These are phyloP conservation scores for Mastomys coucha DNA, from an alignment of 2,113 vertebrate genomes.

Conservation along the genomic window DNA sequence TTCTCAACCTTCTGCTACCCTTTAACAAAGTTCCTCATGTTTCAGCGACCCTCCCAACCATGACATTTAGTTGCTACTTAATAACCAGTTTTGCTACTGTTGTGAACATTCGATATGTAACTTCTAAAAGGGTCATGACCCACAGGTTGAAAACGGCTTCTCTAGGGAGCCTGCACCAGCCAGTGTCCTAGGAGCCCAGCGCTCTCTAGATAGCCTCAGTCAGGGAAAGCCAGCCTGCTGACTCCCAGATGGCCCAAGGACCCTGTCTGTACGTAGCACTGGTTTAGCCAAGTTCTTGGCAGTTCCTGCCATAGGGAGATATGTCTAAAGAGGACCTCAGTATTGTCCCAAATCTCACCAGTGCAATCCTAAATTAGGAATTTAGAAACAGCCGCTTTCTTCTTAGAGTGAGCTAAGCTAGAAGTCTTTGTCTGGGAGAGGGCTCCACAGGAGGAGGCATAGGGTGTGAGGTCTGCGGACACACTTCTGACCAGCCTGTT, in stretches of 20 bases:
- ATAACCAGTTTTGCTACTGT: not conserved
- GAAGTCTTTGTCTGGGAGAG: too few relatives aligned
- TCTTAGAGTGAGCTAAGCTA: not conserved
- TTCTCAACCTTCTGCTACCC: not conserved
- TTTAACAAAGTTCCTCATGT: not conserved
- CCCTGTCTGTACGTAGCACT: not conserved
- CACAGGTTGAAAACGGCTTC: not conserved
- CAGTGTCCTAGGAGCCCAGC: not conserved
- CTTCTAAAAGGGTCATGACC: not conserved
- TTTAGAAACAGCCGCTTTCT: not conserved
- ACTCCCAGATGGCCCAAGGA: too few relatives aligned
- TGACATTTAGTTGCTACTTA: not conserved
- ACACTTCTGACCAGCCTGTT: not conserved
- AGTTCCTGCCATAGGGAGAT: not conserved
- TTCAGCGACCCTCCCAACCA: not conserved
- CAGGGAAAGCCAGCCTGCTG: not conserved
- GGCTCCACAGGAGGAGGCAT: rapidly evolving
- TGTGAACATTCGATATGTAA: not conserved
- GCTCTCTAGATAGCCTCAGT: not conserved
- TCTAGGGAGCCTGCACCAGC: too few relatives aligned
- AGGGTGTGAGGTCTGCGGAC: rapidly evolving
- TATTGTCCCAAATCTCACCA: not conserved
- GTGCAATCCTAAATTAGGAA: rapidly evolving
- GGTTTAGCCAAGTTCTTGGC: rapidly evolving
- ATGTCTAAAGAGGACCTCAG: rapidly evolving